Conservation (phyloP, 2,113 vertebrate species). For the Coptodon bakossiorum region DNA sequence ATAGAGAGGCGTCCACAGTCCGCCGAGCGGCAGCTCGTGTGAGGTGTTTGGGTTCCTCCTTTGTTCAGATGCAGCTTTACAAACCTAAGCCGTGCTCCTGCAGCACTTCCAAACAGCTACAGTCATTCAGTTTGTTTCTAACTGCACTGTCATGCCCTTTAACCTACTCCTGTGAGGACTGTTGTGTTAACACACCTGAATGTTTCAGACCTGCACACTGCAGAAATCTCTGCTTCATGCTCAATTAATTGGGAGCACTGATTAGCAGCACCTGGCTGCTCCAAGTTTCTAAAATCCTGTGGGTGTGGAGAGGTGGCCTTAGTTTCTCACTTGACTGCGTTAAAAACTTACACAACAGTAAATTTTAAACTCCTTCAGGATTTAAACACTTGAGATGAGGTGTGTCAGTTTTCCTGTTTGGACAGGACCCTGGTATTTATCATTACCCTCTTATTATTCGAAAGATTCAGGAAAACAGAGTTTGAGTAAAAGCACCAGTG, state of each 20-base stretch:
- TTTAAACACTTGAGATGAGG: neutral
- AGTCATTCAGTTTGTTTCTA: neutral
- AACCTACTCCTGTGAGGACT: neutral
- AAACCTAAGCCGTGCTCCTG: neutral
- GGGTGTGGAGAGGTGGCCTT: neutral
- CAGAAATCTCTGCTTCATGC: neutral
- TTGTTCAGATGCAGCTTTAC: neutral
- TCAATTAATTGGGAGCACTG: neutral
- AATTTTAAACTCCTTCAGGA: neutral
- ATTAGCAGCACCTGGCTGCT: neutral
- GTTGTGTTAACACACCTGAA: neutral
- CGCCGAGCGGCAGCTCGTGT: fast-evolving
- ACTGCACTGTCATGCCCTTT: neutral
- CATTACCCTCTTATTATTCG: neutral
- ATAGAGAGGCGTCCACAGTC: neutral
- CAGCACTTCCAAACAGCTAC: neutral
- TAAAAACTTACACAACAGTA: neutral
- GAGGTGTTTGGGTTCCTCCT: neutral
- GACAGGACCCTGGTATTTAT: neutral
- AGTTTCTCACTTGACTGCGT: neutral
- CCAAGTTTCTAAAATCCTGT: neutral
- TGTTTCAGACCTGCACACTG: neutral
- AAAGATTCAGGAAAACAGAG: neutral
- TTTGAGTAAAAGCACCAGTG: neutral
- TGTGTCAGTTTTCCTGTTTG: neutral